Base-by-base conservation (phyloP, 2,113 vertebrate genomes). In the Eubucco bourcierii region DNA sequence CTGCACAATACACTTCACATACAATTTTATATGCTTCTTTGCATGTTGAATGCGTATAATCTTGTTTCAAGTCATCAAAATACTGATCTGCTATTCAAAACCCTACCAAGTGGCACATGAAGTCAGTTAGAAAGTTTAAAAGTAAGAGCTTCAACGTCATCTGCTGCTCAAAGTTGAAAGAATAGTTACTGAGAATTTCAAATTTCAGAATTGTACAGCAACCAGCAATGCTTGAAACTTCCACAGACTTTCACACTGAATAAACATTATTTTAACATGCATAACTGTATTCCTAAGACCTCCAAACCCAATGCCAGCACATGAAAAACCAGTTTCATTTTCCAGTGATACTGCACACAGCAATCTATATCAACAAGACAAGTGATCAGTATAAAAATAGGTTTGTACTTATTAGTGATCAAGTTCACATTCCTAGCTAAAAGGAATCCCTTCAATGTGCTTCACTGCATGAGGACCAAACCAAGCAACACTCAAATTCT, bases 51-150 rank as follows among this genome's bases (percentile, higher is more conserved):
- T 55, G 8, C 17, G 15, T 12, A 47, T 4, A 80, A 6, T n/a
- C 37, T 15, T 88, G 79, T 73, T 53, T 28, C 3, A 61, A 53
- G 28, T 17, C 31, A 66, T 14, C 10, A 50, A 76, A 87, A 75
- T 10, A 90, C 5, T 23, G 29, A 37, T 65, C 28, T 52, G 5
- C 34, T 70, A 75, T 47, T 50, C 34, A 84, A 81, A 72, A 63
- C 13, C 7, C 25, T 77, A 59, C 12, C 29, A 9, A 41, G 37
- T 5, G 74, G 41, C 47, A 71, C 0, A 0, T 46, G 25, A 93
- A 83, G 37, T 19, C 47, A 44, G 17, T 10, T 25, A 47, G 4
- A 12, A 87, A 70, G 9, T 78, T 74, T 56, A 86, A 31, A 85
- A 65, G 4, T 31, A 72, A 41, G 9, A 29, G 20, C 71, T 90